phyloP scores from a whole-genome alignment of 2,888 invertebrate genomes.

The Tenthredo notha region DNA sequence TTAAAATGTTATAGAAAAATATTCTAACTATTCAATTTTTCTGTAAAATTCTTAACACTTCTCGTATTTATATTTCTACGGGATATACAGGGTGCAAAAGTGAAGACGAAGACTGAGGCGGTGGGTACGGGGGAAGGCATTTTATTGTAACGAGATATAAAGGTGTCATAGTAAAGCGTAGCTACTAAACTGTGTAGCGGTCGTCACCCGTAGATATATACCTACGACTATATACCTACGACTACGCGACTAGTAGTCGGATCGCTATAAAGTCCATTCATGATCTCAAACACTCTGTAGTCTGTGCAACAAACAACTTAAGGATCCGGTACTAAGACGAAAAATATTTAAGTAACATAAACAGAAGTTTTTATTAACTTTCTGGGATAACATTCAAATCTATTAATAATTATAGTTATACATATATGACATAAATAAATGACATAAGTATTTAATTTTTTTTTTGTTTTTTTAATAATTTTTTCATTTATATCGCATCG shows the following conservation, averaged over 20 bases:
- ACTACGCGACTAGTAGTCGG: slow-evolving; percentile 66
- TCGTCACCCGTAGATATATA: not conserved
- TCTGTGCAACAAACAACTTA: slow-evolving; percentile 63
- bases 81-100: not conserved
- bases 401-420: too few species aligned
- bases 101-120: not conserved
- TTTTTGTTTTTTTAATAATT: not conserved
- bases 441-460: not conserved
- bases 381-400: too few species aligned
- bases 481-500: not conserved
- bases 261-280: slow-evolving; percentile 72
- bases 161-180: slow-evolving; percentile 64
- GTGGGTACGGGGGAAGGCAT: not conserved
- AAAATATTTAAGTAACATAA: not conserved
- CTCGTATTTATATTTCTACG: not conserved
- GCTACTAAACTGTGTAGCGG: slow-evolving; percentile 67
- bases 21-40: not conserved
- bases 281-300: slow-evolving; percentile 67
- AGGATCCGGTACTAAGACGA: not conserved
- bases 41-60: not conserved
- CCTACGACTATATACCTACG: not conserved
- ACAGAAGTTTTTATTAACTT: not conserved
- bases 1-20: not conserved
- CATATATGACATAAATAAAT: too few species aligned
- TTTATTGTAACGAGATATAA: slow-evolving; percentile 50